Base-by-base conservation (phyloP, 2,888 invertebrate species). In the Trachelus iudaicus region DNA sequence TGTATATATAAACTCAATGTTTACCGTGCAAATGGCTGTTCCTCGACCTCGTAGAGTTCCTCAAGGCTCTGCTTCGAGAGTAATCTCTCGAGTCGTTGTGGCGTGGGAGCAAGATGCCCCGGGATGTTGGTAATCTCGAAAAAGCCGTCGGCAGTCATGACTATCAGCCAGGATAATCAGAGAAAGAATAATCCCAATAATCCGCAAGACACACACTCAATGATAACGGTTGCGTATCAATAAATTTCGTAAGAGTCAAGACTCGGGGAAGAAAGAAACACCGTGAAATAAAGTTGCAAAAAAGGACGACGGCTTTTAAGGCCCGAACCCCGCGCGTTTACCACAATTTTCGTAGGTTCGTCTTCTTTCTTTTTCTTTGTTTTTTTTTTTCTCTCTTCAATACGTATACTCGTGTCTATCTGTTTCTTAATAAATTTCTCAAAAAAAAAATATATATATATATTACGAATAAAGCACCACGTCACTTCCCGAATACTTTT, bases 81-180 rank as follows among this genome's bases (percentile, higher is more conserved):
- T 82, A 91, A 89, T 87, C 90, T 90, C 90, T 91, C 91, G 81
- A 91, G 88, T 83, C 91, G 88, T 83, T 91, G 88, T 80, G 90
- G 89, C 89, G 91, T 91, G 88, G 91, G 91, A 89, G 91, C 91
- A 86, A 91, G 90, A 84, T 91, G 91, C 85, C 91, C 91, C 84
- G 91, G 91, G 89, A 90, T 90, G 89, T 89, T 90, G 89, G 90
- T 91, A 82, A 90, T 89, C 88, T 91, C 91, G 87, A 91, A 91
- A 84, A 90, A 87, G 82, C 89, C 87, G 85, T 90, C 91, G 83
- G 89, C 90, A 84, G 91, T 90, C 91, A 91, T 91, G 86, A 86
- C 85, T 86, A 82, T 79, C 82, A 79, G 80, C 79, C 76, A 78
- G 73, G 69, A 31, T 15, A 35, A 75, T 73, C 76, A 76, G 73